phyloP scores from a whole-genome alignment of 1,140 invertebrate species.

The Drosophila biarmipes region DNA sequence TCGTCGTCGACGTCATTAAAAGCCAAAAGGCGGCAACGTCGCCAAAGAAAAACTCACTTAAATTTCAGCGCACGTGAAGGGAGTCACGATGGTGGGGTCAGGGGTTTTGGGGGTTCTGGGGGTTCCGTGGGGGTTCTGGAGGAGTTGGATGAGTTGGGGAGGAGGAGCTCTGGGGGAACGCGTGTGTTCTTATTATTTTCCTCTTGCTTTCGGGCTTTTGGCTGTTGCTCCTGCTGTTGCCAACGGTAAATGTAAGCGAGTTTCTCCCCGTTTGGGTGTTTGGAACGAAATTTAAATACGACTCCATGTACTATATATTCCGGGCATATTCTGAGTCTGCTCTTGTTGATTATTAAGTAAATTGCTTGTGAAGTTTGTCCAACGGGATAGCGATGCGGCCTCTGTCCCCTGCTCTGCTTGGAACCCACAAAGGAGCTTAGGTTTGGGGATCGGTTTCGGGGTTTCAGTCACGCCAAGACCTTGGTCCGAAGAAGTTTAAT shows the following conservation, averaged over 20 bases:
- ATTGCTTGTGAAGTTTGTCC: constrained; percentile 46
- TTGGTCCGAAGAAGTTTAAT: background rate
- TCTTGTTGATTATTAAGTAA: constrained; percentile 25
- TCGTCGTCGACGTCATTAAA: constrained; percentile 71
- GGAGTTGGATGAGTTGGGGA: background rate
- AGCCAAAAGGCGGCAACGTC: constrained; percentile 67
- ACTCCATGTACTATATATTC: constrained; percentile 23
- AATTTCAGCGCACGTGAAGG: constrained; percentile 77
- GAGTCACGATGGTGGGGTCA: constrained; percentile 5
- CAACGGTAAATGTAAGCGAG: constrained; percentile 64
- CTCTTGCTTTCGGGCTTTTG: constrained; percentile 30
- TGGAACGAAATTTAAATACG: constrained; percentile 67
- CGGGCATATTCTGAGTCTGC: constrained; percentile 7
- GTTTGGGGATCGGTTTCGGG: constrained; percentile 3
- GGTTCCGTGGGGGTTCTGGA: background rate
- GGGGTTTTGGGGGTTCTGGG: background rate
- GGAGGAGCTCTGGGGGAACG: background rate
- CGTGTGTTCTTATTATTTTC: constrained; percentile 55
- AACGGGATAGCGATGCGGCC: constrained; percentile 23
- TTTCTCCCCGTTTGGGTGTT: constrained; percentile 26
- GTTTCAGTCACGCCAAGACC: background rate
- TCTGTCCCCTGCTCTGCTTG: constrained; percentile 8
- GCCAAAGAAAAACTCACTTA: constrained; percentile 78
- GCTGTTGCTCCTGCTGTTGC: constrained; percentile 26
- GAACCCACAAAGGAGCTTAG: background rate